Percentiles rank a stretch among this genome's conserved stretches.
These are phyloP conservation scores for Isaurus tuberculatus DNA, from an alignment of 92 coral and sea anemone genomes.

Conservation along the genomic window DNA sequence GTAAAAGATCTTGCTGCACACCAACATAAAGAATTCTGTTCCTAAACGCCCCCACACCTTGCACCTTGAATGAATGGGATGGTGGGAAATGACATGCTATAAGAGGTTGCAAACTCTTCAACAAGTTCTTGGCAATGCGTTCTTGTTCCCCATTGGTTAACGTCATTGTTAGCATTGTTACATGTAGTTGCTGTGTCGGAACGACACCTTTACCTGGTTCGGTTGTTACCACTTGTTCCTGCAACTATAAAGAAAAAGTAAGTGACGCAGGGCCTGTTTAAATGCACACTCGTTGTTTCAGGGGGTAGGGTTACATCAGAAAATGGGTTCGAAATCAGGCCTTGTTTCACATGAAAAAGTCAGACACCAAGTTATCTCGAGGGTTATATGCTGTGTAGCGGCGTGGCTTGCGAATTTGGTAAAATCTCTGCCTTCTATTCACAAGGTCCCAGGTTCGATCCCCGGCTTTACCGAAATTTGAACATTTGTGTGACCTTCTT, in stretches of 20 bases:
- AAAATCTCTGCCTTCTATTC: too few relatives aligned
- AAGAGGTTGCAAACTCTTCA: slow-evolving; percentile 77
- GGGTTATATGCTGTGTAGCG: too few relatives aligned
- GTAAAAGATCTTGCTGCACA: slow-evolving; percentile 51
- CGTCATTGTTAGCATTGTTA: slow-evolving; percentile 80
- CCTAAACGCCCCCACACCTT: slow-evolving; percentile 68
- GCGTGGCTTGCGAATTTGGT: too few relatives aligned
- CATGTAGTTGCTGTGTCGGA: slow-evolving; percentile 61
- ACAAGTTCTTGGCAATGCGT: slow-evolving; percentile 60
- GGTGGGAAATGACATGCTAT: slow-evolving; percentile 65
- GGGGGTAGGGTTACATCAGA: too few relatives aligned
- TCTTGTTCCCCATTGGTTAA: slow-evolving; percentile 64
- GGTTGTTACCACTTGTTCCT: slow-evolving; percentile 20
- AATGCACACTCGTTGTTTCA: too few relatives aligned
- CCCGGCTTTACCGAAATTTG: too few relatives aligned
- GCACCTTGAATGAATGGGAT: slow-evolving; percentile 50
- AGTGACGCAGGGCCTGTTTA: too few relatives aligned
- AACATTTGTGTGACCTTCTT: too few relatives aligned
- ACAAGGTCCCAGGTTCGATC: too few relatives aligned
- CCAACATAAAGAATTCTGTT: slow-evolving; percentile 67
- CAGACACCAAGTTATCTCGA: too few relatives aligned
- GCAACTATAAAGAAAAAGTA: slow-evolving; percentile 51
- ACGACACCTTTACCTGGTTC: slow-evolving; percentile 50
- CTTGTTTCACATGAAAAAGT: too few relatives aligned
- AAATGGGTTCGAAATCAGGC: too few relatives aligned